Evolutionary conservation across 1,140 invertebrate species (phyloP).

Genomic region (Papilio polyxenes): DNA sequence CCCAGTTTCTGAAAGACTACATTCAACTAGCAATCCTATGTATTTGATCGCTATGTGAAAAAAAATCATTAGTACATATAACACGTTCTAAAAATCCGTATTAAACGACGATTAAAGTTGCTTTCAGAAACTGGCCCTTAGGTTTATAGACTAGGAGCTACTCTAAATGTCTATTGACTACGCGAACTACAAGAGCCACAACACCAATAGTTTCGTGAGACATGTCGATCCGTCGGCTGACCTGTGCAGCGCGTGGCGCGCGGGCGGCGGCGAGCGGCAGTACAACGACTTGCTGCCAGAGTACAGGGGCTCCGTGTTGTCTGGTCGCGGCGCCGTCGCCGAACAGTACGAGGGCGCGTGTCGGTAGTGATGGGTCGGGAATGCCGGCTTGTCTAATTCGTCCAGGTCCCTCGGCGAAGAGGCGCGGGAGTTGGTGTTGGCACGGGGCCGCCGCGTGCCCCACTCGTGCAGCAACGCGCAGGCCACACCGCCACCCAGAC

Average conservation of each 20-base stretch:
- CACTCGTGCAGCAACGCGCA: slow-evolving; percentile 93
- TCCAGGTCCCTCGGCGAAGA: slow-evolving; percentile 91
- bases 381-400: slow-evolving; percentile 87
- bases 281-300: slow-evolving; percentile 92
- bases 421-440: slow-evolving; percentile 85
- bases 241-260: slow-evolving; percentile 89
- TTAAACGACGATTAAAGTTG: not conserved
- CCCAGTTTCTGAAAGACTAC: not conserved
- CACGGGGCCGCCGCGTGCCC: slow-evolving; percentile 85
- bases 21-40: not conserved
- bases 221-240: slow-evolving; percentile 58
- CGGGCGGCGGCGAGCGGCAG: slow-evolving; percentile 90
- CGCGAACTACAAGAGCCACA: slow-evolving; percentile 37
- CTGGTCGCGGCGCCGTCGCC: slow-evolving; percentile 73
- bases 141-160: not conserved
- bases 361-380: slow-evolving; percentile 80
- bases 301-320: slow-evolving; percentile 86
- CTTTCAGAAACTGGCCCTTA: not conserved
- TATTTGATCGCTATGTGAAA: not conserved
- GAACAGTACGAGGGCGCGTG: slow-evolving; percentile 82
- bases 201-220: slow-evolving; percentile 66
- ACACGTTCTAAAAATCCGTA: too few species aligned
- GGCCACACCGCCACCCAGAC: slow-evolving; percentile 88
- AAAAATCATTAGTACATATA: not conserved
- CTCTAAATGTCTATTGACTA: not conserved